Evolutionary conservation across 64 coral and sea anemone genomes (phyloP).

Genomic region (Actinia tenebrosa): DNA sequence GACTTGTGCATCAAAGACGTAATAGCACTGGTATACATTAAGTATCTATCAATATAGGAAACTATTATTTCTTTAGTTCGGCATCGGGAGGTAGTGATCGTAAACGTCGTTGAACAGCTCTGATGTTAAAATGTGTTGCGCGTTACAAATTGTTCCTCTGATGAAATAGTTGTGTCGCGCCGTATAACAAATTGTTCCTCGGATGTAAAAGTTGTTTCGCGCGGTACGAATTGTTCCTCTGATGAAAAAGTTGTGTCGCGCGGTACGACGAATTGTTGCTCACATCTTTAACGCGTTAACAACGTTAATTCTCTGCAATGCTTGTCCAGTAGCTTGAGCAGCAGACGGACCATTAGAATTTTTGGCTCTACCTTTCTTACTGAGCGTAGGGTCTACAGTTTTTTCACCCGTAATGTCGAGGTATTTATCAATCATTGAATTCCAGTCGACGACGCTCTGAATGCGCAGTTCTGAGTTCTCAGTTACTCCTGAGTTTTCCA

Average conservation of each 20-base stretch:
- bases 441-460: conserved; percentile 50
- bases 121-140: background rate
- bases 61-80: background rate
- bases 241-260: background rate
- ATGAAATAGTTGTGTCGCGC: background rate
- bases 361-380: background rate
- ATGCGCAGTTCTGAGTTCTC: conserved; percentile 20
- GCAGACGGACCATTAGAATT: background rate
- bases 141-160: background rate
- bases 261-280: background rate
- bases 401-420: conserved; percentile 49
- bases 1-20: too few relatives aligned
- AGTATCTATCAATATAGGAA: too few relatives aligned
- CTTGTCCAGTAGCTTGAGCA: background rate
- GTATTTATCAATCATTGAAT: conserved; percentile 44
- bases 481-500: background rate
- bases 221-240: too few relatives aligned
- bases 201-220: too few relatives aligned
- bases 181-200: too few relatives aligned
- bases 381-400: background rate
- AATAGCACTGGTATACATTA: too few relatives aligned
- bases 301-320: conserved; percentile 44
- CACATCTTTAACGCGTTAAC: conserved; percentile 32
- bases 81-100: background rate
- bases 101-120: background rate